Evolutionary conservation across 64 coral and sea anemone genomes (phyloP), one percentile per base, ranked within the genome.

Genomic region (Dendronephthya gigantea): DNA sequence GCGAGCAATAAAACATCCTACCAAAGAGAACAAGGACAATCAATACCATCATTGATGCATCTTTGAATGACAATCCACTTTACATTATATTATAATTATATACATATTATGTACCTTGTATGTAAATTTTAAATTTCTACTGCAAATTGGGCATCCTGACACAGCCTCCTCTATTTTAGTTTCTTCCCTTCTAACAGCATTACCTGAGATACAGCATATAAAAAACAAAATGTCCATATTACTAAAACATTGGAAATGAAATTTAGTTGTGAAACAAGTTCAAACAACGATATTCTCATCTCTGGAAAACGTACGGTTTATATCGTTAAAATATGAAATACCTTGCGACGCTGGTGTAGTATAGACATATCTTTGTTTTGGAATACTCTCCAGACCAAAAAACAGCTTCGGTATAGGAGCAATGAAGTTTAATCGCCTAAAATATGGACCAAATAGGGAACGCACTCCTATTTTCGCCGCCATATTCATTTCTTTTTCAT

Each of bases 1-100:
- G 94, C 88, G 27, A 98, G 82, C 87, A 98, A 98, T 29, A 98
- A 56, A 19, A 98, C 92, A 93, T 98, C 94, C 94, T 98, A 76
- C 40, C 38, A n/a, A n/a, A n/a, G n/a, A 86, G 75, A 66, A n/a
- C 69, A 81, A 39, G 43, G 31, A 83, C 81, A 76, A 35, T 1
- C 23, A 52, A 22, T 52, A 1, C 0, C 13, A 52, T 16, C 8
- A 52, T 52, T 52, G 13, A 50, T 50, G 48, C 48, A 10, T 8
- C n/a, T n/a, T n/a, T n/a, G n/a, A n/a, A n/a, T n/a, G n/a, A n/a
- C n/a, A n/a, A n/a, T n/a, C n/a, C n/a, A n/a, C n/a, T n/a, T n/a
- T n/a, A n/a, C n/a, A n/a, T n/a, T n/a, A n/a, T n/a, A n/a, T n/a
- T n/a, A n/a, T n/a, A n/a, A n/a, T n/a, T n/a, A n/a, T n/a, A n/a